A percentile compares a stretch with the other conserved stretches of the same genome.
Evolutionary conservation across 2,888 invertebrate species (phyloP).

Genomic region (Allygus modestus): DNA sequence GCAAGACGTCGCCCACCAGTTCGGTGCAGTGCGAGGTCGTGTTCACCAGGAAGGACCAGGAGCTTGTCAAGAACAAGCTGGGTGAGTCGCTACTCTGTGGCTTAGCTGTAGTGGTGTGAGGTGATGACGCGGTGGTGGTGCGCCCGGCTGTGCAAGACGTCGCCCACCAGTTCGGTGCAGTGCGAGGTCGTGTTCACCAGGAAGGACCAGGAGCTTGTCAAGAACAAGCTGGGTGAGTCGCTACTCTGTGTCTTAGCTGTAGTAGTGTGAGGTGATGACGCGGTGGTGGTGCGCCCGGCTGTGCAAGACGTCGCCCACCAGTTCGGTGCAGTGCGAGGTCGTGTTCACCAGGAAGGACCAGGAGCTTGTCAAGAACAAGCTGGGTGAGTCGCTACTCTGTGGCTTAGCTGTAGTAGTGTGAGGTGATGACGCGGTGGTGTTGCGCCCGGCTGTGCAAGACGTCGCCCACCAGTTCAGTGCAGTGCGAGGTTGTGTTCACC

Average conservation of each 20-base stretch:
- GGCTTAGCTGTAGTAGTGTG: too few species aligned
- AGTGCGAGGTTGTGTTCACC: constrained; percentile 43
- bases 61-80: too few species aligned
- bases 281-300: constrained; percentile 33
- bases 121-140: constrained; percentile 44
- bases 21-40: constrained; percentile 51
- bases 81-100: too few species aligned
- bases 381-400: background rate
- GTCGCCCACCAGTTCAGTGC: constrained; percentile 28
- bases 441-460: constrained; percentile 26
- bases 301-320: constrained; percentile 33
- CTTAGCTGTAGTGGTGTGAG: too few species aligned
- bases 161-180: constrained; percentile 42
- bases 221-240: too few species aligned
- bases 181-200: constrained; percentile 51
- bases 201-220: background rate
- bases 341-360: constrained; percentile 28
- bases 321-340: constrained; percentile 44
- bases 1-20: constrained; percentile 17
- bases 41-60: constrained; percentile 40
- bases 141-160: constrained; percentile 9
- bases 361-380: background rate
- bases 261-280: background rate
- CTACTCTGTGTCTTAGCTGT: too few species aligned
- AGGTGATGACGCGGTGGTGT: constrained; percentile 35